Evolutionary conservation across 30 jellyfish, hydroid and myxozoan species (phyloP), one percentile per base, ranked within the genome.

Genomic region (Aurelia aurita complex sp. Pacific): DNA sequence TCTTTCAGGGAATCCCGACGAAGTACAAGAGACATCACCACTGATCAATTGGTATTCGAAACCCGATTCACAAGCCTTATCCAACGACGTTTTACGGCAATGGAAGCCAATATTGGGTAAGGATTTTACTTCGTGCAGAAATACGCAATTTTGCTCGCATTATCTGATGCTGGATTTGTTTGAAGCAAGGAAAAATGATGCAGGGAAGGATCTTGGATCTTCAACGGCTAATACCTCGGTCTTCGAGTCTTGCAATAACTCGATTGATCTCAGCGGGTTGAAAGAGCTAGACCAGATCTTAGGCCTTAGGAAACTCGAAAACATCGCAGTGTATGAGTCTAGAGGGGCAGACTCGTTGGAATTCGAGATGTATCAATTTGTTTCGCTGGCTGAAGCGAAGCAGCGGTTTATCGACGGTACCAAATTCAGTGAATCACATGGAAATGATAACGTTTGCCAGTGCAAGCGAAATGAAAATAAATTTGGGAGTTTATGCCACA

Each of bases 51-150:
- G 81, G 81, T 71, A 32, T 29, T 29, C 38, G 12, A 11, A 11
- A 35, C 57, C 72, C 17, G 32, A 10, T 7, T 9, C n/a, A 10
- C 60, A 54, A 19, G 17, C 53, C 32, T 69, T 74, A 10, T 38
- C 87, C 6, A 38, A 67, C 10, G 82, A 52, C 5, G 93, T 73
- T 43, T 54, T 84, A 13, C 55, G 1, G 4, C 70, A 74, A 10
- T 84, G 93, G 93, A 29, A 38, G 50, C 93, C 87, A 19, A 35
- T 84, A 12, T 38, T 84, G 29, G 93, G 93, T 4, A 84, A 73
- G 69, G 40, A 18, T 19, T 84, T 61, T 65, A 34, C 40, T 53
- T 3, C 11, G 34, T 36, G 70, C 1, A 46, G 59, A 52, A 84
- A 75, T 64, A 84, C 93, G 15, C 87, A 73, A 64, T 84, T 84